phyloP scores from a whole-genome alignment of 2,113 vertebrate species.

The Macquaria ambigua region DNA sequence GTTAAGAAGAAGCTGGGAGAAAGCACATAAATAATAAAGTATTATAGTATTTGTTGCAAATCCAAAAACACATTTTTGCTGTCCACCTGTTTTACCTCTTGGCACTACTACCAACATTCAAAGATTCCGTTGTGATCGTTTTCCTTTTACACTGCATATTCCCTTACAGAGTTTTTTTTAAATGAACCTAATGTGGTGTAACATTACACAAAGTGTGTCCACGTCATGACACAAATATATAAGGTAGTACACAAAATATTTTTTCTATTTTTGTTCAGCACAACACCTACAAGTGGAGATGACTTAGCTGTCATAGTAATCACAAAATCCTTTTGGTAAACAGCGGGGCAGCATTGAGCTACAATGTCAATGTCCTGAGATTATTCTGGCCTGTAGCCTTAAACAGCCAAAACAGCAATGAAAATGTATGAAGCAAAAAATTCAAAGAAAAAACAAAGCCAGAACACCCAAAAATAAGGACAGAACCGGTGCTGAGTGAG shows the following conservation, averaged over 20 bases:
- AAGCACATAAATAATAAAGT: constrained; percentile 47
- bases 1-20: background rate
- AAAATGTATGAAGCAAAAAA: background rate
- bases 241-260: background rate
- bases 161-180: too few species aligned
- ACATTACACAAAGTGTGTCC: background rate
- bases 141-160: background rate
- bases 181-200: background rate
- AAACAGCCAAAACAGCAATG: background rate
- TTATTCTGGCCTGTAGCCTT: background rate
- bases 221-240: background rate
- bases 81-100: constrained; percentile 1
- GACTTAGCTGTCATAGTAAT: constrained; percentile 28
- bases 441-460: background rate
- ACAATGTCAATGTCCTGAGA: constrained; percentile 26
- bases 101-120: background rate
- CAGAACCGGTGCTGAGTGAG: background rate
- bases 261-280: background rate
- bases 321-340: constrained; percentile 47
- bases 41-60: constrained; percentile 43
- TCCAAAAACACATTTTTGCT: constrained; percentile 30
- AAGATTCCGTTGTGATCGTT: constrained; percentile 10
- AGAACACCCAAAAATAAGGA: background rate
- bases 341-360: constrained; percentile 16
- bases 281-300: background rate